Percentiles rank a stretch among this genome's conserved stretches.
phyloP scores from a whole-genome alignment of 2,888 invertebrate species.

The Drosophila sordidula region DNA sequence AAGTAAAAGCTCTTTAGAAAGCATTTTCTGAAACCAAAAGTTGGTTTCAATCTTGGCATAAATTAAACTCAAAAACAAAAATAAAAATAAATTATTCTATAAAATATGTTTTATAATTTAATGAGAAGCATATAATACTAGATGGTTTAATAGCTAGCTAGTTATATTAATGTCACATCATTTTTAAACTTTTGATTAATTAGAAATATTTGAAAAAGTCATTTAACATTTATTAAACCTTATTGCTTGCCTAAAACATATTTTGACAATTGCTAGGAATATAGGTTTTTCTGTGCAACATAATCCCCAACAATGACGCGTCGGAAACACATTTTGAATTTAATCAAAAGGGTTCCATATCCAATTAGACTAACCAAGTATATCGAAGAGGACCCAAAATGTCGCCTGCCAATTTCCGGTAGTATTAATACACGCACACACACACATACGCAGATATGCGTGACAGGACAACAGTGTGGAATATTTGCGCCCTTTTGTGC shows the following conservation, averaged over 20 bases:
- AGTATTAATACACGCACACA: background rate
- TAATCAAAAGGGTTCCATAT: conserved; percentile 31
- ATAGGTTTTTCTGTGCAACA: background rate
- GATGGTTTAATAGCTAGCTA: too few species aligned
- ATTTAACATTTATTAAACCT: background rate
- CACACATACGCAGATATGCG: background rate
- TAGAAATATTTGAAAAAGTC: too few species aligned
- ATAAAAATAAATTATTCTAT: background rate
- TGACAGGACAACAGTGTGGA: conserved; percentile 7
- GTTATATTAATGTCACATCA: too few species aligned
- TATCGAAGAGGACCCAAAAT: conserved; percentile 10
- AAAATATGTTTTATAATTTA: background rate
- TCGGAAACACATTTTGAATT: conserved; percentile 14
- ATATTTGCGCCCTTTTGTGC: conserved; percentile 10
- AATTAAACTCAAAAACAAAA: background rate
- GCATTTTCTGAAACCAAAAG: background rate
- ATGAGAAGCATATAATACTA: background rate
- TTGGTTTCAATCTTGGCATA: background rate
- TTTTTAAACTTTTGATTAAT: too few species aligned
- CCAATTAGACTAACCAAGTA: conserved; percentile 28
- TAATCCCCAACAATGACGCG: background rate
- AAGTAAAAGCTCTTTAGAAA: conserved; percentile 6
- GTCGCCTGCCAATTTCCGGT: conserved; percentile 3
- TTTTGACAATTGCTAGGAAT: background rate
- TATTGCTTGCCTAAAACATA: background rate